Conservation (phyloP, 2,113 vertebrate species). For the Zapornia atra region DNA sequence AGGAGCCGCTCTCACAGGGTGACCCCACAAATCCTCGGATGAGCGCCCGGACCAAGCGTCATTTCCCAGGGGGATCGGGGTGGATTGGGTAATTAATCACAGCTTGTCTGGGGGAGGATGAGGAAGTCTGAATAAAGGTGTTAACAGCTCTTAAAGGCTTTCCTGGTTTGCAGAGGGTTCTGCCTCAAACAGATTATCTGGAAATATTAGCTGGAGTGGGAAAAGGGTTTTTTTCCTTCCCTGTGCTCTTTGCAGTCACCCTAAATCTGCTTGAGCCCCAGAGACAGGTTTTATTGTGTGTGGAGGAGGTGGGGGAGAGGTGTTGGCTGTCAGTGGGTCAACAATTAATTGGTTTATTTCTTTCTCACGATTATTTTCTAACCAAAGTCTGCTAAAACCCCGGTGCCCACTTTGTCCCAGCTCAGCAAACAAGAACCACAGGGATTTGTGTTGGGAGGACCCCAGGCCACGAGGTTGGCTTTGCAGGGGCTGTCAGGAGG, state of each 20-base stretch:
- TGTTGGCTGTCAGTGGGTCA: constrained; percentile 32
- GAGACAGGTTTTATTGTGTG: constrained; percentile 49
- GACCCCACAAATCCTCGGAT: neutral
- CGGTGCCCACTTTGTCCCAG: neutral
- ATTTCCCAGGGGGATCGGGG: constrained; percentile 65
- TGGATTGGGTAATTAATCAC: constrained; percentile 69
- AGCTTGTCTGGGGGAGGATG: constrained; percentile 58
- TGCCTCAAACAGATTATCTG: constrained; percentile 68
- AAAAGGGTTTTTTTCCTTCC: constrained; percentile 14
- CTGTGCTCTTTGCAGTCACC: constrained; percentile 6
- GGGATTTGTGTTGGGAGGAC: neutral
- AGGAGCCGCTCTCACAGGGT: neutral
- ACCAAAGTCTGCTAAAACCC: neutral
- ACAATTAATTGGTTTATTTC: constrained; percentile 68
- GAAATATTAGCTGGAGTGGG: constrained; percentile 54
- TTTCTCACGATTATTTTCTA: constrained; percentile 70
- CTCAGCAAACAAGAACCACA: neutral
- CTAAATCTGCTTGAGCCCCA: constrained; percentile 42
- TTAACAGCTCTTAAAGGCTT: constrained; percentile 71
- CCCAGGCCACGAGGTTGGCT: neutral
- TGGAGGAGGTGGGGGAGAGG: neutral
- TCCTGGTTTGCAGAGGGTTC: constrained; percentile 38
- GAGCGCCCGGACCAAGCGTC: fast-evolving
- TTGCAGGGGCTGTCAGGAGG: neutral
- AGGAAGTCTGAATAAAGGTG: constrained; percentile 71